Evolutionary conservation across 2,797 vertebrate genomes (phyloP).

Genomic region (Microcaecilia unicolor): DNA sequence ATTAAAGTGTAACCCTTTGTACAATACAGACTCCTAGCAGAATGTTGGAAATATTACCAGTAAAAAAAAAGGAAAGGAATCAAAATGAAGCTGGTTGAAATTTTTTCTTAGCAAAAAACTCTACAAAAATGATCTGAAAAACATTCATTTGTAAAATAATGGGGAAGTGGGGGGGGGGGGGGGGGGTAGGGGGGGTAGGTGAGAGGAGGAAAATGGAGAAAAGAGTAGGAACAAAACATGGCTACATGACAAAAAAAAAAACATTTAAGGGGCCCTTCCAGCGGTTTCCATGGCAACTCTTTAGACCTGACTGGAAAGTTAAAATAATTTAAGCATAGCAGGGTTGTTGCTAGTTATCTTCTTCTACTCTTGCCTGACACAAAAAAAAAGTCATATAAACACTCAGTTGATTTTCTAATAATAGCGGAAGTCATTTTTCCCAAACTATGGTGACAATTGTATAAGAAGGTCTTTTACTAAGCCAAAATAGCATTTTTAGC

Average conservation of each 20-base stretch:
- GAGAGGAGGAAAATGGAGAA: no score
- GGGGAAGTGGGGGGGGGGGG: slow-evolving; percentile 33
- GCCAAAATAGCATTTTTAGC: no score
- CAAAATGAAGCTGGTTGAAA: slow-evolving; percentile 49
- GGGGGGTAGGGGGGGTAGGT: no score
- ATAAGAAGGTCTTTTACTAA: no score
- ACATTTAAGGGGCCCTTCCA: slow-evolving; percentile 33
- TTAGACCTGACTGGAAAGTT: slow-evolving; percentile 33
- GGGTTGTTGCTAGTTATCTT: neutral
- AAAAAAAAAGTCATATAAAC: no score
- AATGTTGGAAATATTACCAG: slow-evolving; percentile 58
- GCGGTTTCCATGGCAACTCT: slow-evolving; percentile 51
- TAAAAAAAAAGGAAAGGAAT: slow-evolving; percentile 43
- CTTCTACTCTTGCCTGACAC: no score
- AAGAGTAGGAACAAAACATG: slow-evolving; percentile 25
- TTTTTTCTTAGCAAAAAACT: slow-evolving; percentile 5
- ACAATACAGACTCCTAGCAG: slow-evolving; percentile 36
- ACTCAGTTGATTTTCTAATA: no score
- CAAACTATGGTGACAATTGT: no score
- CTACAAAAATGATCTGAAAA: slow-evolving; percentile 31
- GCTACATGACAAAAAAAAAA: slow-evolving; percentile 6
- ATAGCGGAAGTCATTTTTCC: no score
- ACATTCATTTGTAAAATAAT: slow-evolving; percentile 34
- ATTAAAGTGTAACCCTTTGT: slow-evolving; percentile 68
- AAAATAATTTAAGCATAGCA: slow-evolving; percentile 21